Evolutionary conservation across 37 sponge, comb jelly and placozoan genomes (phyloP).

Genomic region (Chondrosia reniformis): DNA sequence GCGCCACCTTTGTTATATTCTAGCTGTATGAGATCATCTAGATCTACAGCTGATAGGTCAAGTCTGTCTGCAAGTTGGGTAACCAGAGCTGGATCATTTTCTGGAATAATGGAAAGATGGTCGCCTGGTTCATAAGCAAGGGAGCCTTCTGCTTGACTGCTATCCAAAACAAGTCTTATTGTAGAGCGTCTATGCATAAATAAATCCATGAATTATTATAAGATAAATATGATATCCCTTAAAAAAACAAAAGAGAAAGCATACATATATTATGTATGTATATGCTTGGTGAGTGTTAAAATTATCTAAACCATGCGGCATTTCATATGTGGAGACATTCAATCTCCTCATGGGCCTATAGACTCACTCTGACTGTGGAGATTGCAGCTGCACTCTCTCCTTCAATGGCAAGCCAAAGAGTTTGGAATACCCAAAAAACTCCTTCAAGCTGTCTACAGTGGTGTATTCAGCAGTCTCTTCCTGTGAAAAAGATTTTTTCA

Average conservation of each 20-base stretch:
- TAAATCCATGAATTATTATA: too few relatives aligned
- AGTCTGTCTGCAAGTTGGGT: conserved; percentile 42
- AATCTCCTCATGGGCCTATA: too few relatives aligned
- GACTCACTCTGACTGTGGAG: conserved; percentile 49
- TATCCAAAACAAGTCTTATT: conserved; percentile 51
- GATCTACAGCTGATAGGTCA: conserved; percentile 16
- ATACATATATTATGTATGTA: too few relatives aligned
- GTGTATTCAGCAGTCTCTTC: not conserved
- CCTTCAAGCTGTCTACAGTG: not conserved
- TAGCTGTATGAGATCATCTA: conserved; percentile 61
- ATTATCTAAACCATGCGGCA: too few relatives aligned
- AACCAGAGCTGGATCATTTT: conserved; percentile 60
- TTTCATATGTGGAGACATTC: too few relatives aligned
- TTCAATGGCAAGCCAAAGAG: conserved; percentile 14
- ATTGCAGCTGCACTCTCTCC: conserved; percentile 51
- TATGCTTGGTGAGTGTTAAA: too few relatives aligned
- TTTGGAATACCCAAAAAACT: not conserved
- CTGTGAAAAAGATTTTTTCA: conserved; percentile 2
- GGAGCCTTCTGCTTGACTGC: not conserved
- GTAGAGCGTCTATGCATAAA: conserved; percentile 90
- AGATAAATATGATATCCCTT: too few relatives aligned
- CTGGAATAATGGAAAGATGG: conserved; percentile 73
- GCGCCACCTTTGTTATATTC: conserved; percentile 36
- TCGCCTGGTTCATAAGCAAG: conserved; percentile 69
- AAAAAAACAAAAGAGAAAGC: too few relatives aligned